Evolutionary conservation across 2,113 vertebrate species (phyloP), one percentile per base, ranked within the genome.

Genomic region (Epinephelus lanceolatus): DNA sequence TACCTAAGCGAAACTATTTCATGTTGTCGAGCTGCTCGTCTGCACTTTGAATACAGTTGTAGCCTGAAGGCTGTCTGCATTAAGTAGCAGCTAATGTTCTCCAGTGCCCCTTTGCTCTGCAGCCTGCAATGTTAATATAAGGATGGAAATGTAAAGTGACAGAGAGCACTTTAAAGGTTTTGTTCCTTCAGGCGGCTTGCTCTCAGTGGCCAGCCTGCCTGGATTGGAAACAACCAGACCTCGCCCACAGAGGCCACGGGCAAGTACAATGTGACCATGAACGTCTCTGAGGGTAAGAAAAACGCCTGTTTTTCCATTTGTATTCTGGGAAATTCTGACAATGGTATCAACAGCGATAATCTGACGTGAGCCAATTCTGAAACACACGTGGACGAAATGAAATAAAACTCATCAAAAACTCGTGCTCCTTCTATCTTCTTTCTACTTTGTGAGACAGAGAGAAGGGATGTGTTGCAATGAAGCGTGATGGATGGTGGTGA

Each of bases 81-180:
- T 74, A 84, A 85, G 74, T 42, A 76, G 80, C 67, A 55, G 61
- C 71, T 91, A 87, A 89, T 89, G 86, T 78, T 71, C 67, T 47
- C 69, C 49, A 0, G 68, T 78, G 75, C 45, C 60, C 65, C 18
- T 66, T 45, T 25, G 45, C 19, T 83, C 71, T 70, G 80, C 81
- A 73, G 67, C 72, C 30, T 49, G 60, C 56, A 60, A 73, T 56
- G 83, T 86, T 88, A 85, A 84, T 78, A 74, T 71, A 69, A 72
- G 19, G 67, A 77, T 83, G 68, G 71, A 91, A 92, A 93, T 89
- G 78, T 72, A 81, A 89, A 91, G 88, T 89, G 91, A 93, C 89
- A 92, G 86, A 67, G 74, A 86, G 79, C 86, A 84, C 85, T 91
- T 88, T 72, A 70, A 85, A 86, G 81, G 78, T 70, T 89, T 76